Base-by-base conservation (phyloP, 2,113 vertebrate species). In the Benitochromis conjunctus region DNA sequence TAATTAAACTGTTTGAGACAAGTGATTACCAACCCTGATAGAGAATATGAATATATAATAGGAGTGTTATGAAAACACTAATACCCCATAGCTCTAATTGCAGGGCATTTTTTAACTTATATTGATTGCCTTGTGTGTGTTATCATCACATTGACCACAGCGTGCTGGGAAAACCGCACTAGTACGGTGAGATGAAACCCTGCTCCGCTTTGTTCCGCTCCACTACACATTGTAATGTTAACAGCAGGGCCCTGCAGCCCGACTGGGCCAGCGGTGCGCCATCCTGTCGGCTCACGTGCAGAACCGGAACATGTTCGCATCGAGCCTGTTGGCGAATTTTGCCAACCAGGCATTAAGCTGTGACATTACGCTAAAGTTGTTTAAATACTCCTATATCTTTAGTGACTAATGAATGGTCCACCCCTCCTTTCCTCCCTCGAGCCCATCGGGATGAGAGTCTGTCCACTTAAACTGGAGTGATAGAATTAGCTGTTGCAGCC, bases 1-100 rank as follows among this genome's bases (percentile, higher is more conserved):
- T 96, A 96, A 96, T 96, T 96, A 96, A 96, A 96, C 94, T 92
- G 95, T 95, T 96, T 95, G 94, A 96, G 95, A 95, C 95, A 94
- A 96, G 94, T 96, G 95, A 96, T 96, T 96, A 96, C 92, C 92
- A 94, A 86, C 93, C 90, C 91, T 94, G 94, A 96, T 95, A 88
- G 92, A 95, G 92, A 95, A 92, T 91, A 91, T 90, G 88, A 93
- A 96, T 95, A 94, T 93, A 91, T 95, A 95, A 96, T 95, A 89
- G 92, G 91, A 87, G 90, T 92, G 90, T 96, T 96, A 95, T 95
- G 96, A 95, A 96, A 95, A 96, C 95, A 94, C 94, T 94, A 95
- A 95, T 92, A 92, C 90, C 91, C 92, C 92, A 88, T 88, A 86
- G 90, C 89, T 94, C 87, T 95, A 95, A 94, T 95, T 95, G 95